Evolutionary conservation across 2,113 vertebrate genomes (phyloP), one percentile per base, ranked within the genome.

Genomic region (Rhinopomastus cyanomelas): DNA sequence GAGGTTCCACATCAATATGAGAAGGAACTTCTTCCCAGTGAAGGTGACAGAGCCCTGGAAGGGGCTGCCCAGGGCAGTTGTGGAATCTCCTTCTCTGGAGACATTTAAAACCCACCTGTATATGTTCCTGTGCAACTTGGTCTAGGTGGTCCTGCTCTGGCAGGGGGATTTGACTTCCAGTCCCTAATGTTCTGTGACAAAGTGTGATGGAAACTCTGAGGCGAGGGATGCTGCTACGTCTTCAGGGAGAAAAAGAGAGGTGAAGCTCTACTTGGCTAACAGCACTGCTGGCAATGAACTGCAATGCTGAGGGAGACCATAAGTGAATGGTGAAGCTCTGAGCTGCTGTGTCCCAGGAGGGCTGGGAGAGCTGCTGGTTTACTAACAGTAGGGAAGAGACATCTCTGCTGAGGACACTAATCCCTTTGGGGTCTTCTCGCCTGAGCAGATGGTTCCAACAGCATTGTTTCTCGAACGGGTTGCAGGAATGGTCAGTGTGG

Each of bases 331-430:
- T 34, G 7, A 34, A 74, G 46, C 2, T 4, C 85, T 36, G 16
- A 2, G 1, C 2, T 21, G 57, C 1, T 20, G 5, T 48, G 22
- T 64, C 34, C n/a, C 16, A 12, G 75, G 20, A 0, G 0, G 17
- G 64, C 25, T 12, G 3, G 5, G 7, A 9, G 29, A 67, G 27
- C 59, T 29, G 11, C 46, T 1, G 64, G 26, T 8, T 9, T 17
- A 8, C 16, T 2, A 46, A 64, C 60, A 51, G 23, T 10, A 1
- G 0, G 37, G 30, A 69, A 53, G 34, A 42, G 25, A 11, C 0
- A 0, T 12, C 55, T 23, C 39, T 27, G 5, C 5, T 2, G 5
- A 32, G 26, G 42, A 72, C 13, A 11, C 8, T 32, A 22, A n/a
- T 30, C 56, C 19, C 46, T 60, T 34, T 55, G 56, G 23, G 62